These are phyloP conservation scores for Coccyzus lansbergi DNA, from an alignment of 2,797 vertebrate species.

Conservation along the genomic window DNA sequence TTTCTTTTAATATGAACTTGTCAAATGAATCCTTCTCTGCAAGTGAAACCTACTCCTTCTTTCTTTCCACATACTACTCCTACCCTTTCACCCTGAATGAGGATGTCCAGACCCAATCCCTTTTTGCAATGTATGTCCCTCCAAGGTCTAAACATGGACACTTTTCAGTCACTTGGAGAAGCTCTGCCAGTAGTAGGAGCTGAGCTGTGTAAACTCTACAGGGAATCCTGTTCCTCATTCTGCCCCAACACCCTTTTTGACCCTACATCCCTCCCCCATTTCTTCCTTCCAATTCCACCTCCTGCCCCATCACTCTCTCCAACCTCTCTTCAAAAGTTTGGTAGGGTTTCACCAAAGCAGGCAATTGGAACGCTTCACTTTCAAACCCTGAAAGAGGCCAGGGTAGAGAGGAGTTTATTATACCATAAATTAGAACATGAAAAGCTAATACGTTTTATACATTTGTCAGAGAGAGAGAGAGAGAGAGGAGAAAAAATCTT, in stretches of 20 bases:
- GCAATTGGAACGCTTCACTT: conserved; percentile 10
- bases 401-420: conserved; percentile 44
- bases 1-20: background rate
- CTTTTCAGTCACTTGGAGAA: background rate
- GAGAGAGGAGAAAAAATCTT: background rate
- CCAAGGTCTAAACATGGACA: background rate
- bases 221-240: background rate
- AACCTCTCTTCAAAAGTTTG: background rate
- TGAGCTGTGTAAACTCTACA: background rate
- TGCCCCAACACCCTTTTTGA: background rate
- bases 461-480: conserved; percentile 40
- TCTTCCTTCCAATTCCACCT: background rate
- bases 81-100: background rate
- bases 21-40: background rate
- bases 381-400: background rate
- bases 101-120: background rate
- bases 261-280: background rate
- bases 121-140: background rate
- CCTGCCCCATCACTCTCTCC: background rate
- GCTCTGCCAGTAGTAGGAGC: background rate
- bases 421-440: conserved; percentile 60
- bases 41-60: background rate
- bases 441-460: conserved; percentile 57
- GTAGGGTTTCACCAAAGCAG: background rate
- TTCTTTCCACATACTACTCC: background rate